Evolutionary conservation across 2,797 vertebrate species (phyloP).

Genomic region (Xerus rutilus): DNA sequence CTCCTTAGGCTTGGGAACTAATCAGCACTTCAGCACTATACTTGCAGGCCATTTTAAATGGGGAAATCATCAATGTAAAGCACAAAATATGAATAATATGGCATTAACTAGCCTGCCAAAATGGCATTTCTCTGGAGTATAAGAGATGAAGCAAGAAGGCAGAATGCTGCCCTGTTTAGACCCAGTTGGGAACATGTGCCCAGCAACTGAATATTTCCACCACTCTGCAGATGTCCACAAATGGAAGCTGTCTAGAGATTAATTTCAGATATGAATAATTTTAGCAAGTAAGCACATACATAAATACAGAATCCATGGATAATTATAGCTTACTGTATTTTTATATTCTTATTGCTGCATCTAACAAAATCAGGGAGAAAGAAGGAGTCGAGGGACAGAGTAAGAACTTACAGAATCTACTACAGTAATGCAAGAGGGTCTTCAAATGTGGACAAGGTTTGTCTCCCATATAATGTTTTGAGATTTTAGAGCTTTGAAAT

Average conservation of each 20-base stretch:
- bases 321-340: background rate
- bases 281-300: background rate
- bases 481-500: background rate
- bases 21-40: background rate
- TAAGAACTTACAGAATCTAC: background rate
- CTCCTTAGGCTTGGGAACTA: background rate
- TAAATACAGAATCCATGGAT: background rate
- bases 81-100: background rate
- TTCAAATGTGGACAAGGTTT: background rate
- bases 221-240: background rate
- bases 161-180: background rate
- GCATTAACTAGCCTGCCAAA: background rate
- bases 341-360: background rate
- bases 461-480: background rate
- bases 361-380: background rate
- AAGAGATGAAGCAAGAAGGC: background rate
- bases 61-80: background rate
- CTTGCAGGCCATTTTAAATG: background rate
- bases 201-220: background rate
- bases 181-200: background rate
- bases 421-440: background rate
- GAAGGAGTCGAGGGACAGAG: accelerated
- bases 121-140: background rate
- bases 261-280: background rate
- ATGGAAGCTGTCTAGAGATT: background rate